phyloP scores from a whole-genome alignment of 2,113 vertebrate genomes.

The Clupea harengus region DNA sequence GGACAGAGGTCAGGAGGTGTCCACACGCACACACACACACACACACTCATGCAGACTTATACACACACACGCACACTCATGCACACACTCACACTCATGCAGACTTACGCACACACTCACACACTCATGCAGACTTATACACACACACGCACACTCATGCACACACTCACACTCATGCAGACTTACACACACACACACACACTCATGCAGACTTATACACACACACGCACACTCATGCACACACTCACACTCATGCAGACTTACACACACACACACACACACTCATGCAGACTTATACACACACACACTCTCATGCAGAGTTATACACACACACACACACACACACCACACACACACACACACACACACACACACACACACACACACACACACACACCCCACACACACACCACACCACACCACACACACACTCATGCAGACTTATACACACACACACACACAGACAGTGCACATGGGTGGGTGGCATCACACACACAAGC shows the following conservation, averaged over 20 bases:
- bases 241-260: constrained; percentile 11
- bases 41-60: background rate
- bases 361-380: background rate
- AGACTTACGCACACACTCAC: background rate
- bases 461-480: background rate
- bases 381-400: no score
- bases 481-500: background rate
- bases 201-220: background rate
- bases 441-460: background rate
- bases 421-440: background rate
- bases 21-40: background rate
- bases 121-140: background rate
- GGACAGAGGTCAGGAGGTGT: constrained; percentile 25
- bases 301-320: background rate
- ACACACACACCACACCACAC: no score
- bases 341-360: background rate
- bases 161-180: background rate
- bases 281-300: no score
- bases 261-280: background rate
- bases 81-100: constrained; percentile 8
- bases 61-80: background rate
- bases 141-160: background rate
- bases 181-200: background rate
- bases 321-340: constrained; percentile 15
- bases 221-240: background rate